phyloP scores from a whole-genome alignment of 2,888 invertebrate species.

The Dicycla oo region DNA sequence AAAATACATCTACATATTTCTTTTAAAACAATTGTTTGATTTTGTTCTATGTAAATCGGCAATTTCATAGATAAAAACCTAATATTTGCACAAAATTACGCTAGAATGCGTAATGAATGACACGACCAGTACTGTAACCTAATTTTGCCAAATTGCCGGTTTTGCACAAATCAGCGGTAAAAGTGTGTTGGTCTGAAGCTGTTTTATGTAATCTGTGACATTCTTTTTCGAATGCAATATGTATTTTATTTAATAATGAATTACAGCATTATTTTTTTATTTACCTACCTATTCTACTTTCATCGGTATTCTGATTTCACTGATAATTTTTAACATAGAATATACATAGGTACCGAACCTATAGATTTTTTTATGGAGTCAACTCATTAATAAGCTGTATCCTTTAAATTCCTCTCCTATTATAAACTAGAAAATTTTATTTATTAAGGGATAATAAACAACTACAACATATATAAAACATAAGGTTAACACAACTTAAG shows the following conservation, averaged over 20 bases:
- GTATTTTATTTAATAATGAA: background rate
- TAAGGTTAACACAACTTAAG: no score
- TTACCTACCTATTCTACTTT: background rate
- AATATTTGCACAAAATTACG: slow-evolving; percentile 28
- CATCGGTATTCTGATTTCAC: background rate
- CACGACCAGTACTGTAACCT: slow-evolving; percentile 21
- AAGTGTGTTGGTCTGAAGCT: background rate
- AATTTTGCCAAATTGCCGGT: slow-evolving; percentile 32
- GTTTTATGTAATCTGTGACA: slow-evolving; percentile 20
- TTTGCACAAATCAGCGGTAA: slow-evolving; percentile 25
- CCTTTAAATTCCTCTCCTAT: no score
- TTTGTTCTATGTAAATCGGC: no score
- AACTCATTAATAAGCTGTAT: no score
- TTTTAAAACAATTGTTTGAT: no score
- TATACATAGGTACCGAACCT: no score
- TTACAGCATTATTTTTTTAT: background rate
- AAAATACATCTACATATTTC: no score
- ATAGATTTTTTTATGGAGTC: no score
- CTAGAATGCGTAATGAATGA: slow-evolving; percentile 30
- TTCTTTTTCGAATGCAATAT: slow-evolving; percentile 16
- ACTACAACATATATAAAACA: no score
- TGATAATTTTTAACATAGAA: background rate
- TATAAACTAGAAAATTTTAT: no score
- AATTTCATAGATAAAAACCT: no score
- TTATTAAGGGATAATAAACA: no score